Evolutionary conservation across 2,797 vertebrate species (phyloP).

Genomic region (Pipistrellus kuhlii): DNA sequence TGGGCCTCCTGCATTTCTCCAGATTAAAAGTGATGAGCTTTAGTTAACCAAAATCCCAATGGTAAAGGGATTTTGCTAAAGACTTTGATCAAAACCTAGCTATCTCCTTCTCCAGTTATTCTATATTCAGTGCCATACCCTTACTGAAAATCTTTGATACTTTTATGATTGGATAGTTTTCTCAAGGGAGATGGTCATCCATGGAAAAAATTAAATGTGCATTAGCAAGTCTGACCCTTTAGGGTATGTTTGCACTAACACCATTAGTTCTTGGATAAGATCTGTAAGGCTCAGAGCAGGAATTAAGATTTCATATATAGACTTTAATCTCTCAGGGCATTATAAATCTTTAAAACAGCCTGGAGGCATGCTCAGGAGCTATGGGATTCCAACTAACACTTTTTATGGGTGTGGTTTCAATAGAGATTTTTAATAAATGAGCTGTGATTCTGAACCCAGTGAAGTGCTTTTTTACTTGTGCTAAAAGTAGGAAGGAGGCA

Average conservation of each 20-base stretch:
- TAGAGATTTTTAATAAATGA: constrained; percentile 36
- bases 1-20: constrained; percentile 39
- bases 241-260: constrained; percentile 76
- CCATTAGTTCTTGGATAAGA: constrained; percentile 73
- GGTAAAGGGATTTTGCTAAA: constrained; percentile 73
- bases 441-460: neutral
- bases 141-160: constrained; percentile 68
- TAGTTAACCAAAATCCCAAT: constrained; percentile 68
- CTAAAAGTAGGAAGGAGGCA: neutral
- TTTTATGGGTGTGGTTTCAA: constrained; percentile 61
- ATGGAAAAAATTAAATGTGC: constrained; percentile 80
- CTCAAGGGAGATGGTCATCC: constrained; percentile 52
- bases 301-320: constrained; percentile 75
- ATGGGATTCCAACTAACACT: constrained; percentile 29
- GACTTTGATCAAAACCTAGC: constrained; percentile 56
- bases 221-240: constrained; percentile 75
- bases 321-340: constrained; percentile 46
- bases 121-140: constrained; percentile 56
- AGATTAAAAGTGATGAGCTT: constrained; percentile 70
- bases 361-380: neutral
- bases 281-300: constrained; percentile 66
- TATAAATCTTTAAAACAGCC: constrained; percentile 62
- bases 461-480: neutral
- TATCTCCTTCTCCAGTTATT: constrained; percentile 60
- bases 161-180: constrained; percentile 73